A percentile compares a stretch with the other conserved stretches of the same genome.
These are phyloP conservation scores for Eospalax fontanierii DNA, from an alignment of 2,797 vertebrate genomes.

Conservation along the genomic window DNA sequence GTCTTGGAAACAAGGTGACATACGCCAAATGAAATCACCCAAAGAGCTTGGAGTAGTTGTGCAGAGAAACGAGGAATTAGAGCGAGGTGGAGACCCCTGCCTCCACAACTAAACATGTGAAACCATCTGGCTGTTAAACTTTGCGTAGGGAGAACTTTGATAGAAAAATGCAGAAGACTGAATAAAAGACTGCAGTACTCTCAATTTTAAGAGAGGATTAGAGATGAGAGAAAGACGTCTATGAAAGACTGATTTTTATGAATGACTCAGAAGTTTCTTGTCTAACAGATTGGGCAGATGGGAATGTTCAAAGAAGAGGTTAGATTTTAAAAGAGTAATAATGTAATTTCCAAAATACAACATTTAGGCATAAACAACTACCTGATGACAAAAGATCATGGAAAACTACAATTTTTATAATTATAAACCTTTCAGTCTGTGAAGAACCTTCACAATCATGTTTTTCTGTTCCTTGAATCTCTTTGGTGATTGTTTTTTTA, in stretches of 20 bases:
- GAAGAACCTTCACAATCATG: background rate
- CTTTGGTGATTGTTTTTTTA: background rate
- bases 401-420: background rate
- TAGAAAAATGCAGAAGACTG: background rate
- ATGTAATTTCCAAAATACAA: background rate
- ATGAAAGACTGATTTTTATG: background rate
- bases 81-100: background rate
- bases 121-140: background rate
- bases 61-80: background rate
- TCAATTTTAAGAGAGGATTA: background rate
- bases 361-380: background rate
- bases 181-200: background rate
- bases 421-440: background rate
- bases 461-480: constrained; percentile 41
- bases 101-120: background rate
- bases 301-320: background rate
- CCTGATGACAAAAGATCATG: background rate
- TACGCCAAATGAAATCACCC: background rate
- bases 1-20: background rate
- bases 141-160: background rate
- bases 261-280: background rate
- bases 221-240: background rate
- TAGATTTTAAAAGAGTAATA: constrained; percentile 7
- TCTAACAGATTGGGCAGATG: background rate
- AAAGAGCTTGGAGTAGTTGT: background rate